These are phyloP conservation scores for Capitella teleta DNA, from an alignment of 1,140 invertebrate species.

Conservation along the genomic window DNA sequence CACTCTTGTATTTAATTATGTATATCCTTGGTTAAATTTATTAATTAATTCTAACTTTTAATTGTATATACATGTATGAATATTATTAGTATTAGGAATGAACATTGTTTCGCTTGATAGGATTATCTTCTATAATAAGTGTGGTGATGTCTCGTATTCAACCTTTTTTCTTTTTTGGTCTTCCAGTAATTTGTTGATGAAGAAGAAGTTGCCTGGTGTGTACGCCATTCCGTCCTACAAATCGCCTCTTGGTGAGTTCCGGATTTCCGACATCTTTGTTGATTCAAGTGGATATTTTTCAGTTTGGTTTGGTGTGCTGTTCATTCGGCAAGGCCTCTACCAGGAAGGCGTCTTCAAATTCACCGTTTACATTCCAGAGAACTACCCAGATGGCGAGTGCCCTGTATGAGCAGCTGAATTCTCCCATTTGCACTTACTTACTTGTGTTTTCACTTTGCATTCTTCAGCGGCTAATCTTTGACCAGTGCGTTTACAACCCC, in stretches of 20 bases:
- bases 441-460: too few species aligned
- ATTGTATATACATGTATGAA: too few species aligned
- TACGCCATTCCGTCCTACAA: slow-evolving; percentile 82
- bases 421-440: too few species aligned
- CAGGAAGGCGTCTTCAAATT: slow-evolving; percentile 81
- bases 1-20: too few species aligned
- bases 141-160: too few species aligned
- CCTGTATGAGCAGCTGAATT: too few species aligned
- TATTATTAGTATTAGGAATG: too few species aligned
- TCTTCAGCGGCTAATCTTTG: slow-evolving; percentile 75
- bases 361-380: slow-evolving; percentile 68
- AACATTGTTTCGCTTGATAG: too few species aligned
- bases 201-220: slow-evolving; percentile 71
- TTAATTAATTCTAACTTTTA: too few species aligned
- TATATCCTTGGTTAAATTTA: too few species aligned
- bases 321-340: slow-evolving; percentile 75
- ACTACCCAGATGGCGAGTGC: slow-evolving; percentile 73
- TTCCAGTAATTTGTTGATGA: slow-evolving; percentile 70
- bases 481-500: slow-evolving; percentile 78
- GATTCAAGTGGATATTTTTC: slow-evolving; percentile 27
- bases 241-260: slow-evolving; percentile 44
- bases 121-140: too few species aligned
- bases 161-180: slow-evolving; percentile 24
- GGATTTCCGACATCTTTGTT: background rate
- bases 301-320: slow-evolving; percentile 91